These are phyloP conservation scores for Uria aalge DNA, from an alignment of 2,113 vertebrate genomes.

Conservation along the genomic window DNA sequence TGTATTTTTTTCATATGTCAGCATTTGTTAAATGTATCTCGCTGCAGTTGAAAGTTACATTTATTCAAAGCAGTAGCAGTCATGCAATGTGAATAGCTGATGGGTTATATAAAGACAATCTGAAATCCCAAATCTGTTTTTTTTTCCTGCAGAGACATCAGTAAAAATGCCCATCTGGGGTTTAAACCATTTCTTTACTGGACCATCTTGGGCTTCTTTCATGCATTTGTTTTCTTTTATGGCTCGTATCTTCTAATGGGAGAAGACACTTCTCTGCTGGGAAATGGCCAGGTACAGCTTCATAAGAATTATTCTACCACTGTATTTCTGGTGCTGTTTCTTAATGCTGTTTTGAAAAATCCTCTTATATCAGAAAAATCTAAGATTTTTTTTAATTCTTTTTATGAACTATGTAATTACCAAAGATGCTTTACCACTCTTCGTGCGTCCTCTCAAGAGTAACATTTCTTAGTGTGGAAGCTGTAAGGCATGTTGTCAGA, in stretches of 20 bases:
- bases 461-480: neutral
- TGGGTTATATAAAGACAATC: neutral
- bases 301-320: neutral
- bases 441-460: neutral
- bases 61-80: neutral
- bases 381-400: neutral
- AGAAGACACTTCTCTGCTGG: constrained; percentile 90
- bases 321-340: neutral
- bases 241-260: constrained; percentile 95
- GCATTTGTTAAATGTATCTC: neutral
- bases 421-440: neutral
- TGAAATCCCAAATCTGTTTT: constrained; percentile 21
- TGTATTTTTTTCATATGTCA: neutral
- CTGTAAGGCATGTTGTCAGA: neutral
- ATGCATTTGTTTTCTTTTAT: constrained; percentile 97
- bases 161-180: constrained; percentile 90
- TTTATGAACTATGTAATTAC: neutral
- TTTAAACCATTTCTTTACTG: constrained; percentile 95
- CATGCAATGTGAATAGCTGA: neutral
- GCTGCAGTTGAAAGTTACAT: neutral
- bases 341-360: neutral
- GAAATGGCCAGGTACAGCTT: constrained; percentile 91
- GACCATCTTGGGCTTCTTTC: constrained; percentile 93
- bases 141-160: constrained; percentile 88
- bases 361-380: neutral